These are phyloP conservation scores for Agonum fuliginosum DNA, from an alignment of 2,888 invertebrate species.

Conservation along the genomic window DNA sequence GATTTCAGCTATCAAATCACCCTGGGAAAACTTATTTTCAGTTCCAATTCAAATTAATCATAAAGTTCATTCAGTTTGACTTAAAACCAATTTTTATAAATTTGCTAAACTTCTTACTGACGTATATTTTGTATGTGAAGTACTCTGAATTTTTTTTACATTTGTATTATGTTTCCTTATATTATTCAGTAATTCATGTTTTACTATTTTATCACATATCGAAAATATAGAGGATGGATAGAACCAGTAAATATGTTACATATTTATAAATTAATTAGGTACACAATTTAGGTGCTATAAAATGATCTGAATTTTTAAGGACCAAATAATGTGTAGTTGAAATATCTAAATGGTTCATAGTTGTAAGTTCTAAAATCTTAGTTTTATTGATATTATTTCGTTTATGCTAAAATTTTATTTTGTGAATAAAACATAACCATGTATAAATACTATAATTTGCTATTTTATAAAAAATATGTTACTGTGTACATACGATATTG, in stretches of 20 bases:
- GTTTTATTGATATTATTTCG: background rate
- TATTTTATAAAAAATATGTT: background rate
- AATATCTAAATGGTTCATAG: background rate
- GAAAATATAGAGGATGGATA: no score
- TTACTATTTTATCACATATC: slow-evolving; percentile 8
- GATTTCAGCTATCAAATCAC: slow-evolving; percentile 73
- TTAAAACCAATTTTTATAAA: background rate
- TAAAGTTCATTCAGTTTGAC: slow-evolving; percentile 45
- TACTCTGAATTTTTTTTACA: slow-evolving; percentile 14
- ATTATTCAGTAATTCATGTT: no score
- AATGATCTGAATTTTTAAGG: background rate
- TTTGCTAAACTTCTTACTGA: background rate
- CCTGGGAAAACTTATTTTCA: slow-evolving; percentile 76
- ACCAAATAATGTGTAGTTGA: background rate
- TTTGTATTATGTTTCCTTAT: background rate
- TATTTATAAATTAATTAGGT: no score
- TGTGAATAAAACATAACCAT: no score
- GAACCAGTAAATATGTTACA: no score
- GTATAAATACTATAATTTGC: background rate
- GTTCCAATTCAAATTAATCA: slow-evolving; percentile 72
- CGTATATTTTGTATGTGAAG: background rate
- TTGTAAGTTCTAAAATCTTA: background rate
- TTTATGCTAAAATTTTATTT: no score
- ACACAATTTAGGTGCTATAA: slow-evolving; percentile 25
- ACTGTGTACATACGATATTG: no score